Base-by-base conservation (phyloP, 2,888 invertebrate genomes). In the Dermolepida albohirtum region DNA sequence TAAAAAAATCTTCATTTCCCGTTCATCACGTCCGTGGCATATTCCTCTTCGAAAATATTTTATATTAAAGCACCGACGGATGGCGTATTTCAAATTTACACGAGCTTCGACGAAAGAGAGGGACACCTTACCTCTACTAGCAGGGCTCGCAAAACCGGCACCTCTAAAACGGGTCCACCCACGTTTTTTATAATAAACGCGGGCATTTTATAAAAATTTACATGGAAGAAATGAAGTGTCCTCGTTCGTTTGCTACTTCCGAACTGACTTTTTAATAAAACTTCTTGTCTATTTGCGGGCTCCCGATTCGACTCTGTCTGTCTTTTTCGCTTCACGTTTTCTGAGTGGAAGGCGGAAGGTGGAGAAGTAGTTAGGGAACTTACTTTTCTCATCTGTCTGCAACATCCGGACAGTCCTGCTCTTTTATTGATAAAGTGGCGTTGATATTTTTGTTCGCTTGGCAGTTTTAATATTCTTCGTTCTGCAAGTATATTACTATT, bases 231-330 rank as follows among this genome's bases (percentile, higher is more conserved):
- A 54, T 65, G 64, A 65, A 43, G 41, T 65, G 43, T 6, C 16
- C 16, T 16, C 54, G 12, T 16, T 54, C 54, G 29, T 52, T 52
- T 29, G 29, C 34, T 52, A 52, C 54, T 40, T 40, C 17, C 16
- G 64, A 65, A 40, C 39, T 65, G 52, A 52, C 52, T 52, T 54
- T 65, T 65, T 65, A 65, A 65, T 65, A 65, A 65, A 65, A 65
- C 27, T 64, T 65, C 64, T 65, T 62, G 52, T 54, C 64, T 54
- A 43, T 65, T 54, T 16, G 51, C 44, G 64, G 54, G 54, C 54
- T n/a, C 40, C 40, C 54, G 41, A 54, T 40, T 39, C 39, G 14
- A 6, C 39, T 16, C 52, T 44, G 63, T 49, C 47, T 49, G 44
- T 54, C 64, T 65, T 65, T 54, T 54, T 65, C 51, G 40, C 54